phyloP scores from a whole-genome alignment of 1,140 invertebrate genomes.

The Saccostrea cuccullata region DNA sequence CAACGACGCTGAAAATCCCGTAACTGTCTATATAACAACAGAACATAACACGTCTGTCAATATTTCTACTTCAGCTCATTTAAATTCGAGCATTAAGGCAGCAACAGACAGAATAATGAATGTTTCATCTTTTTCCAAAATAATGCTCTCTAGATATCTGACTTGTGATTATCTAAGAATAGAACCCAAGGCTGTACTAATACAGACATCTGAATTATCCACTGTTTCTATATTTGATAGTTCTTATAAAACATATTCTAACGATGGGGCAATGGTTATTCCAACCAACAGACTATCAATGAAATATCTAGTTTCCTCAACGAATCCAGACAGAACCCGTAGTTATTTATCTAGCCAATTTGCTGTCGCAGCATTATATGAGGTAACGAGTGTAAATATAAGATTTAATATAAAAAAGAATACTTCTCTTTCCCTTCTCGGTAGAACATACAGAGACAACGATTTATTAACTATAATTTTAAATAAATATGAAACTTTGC shows the following conservation, averaged over 20 bases:
- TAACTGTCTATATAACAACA: not conserved
- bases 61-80: not conserved
- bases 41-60: not conserved
- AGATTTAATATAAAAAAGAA: no score
- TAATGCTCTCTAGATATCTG: not conserved
- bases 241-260: not conserved
- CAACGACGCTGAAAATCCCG: no score
- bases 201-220: not conserved
- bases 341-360: not conserved
- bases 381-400: not conserved
- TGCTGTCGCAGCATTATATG: not conserved
- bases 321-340: not conserved
- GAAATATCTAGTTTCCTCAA: not conserved
- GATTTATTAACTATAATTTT: no score
- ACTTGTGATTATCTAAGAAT: not conserved
- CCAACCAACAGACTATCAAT: not conserved
- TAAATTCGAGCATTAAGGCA: not conserved
- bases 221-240: not conserved
- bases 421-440: no score
- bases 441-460: no score
- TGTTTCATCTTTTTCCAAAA: not conserved
- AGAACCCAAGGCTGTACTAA: not conserved
- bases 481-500: no score
- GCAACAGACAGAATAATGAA: no score
- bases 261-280: not conserved